A percentile compares a stretch with the other conserved stretches of the same genome.
These are phyloP conservation scores for Cyprinella venusta DNA, from an alignment of 2,797 vertebrate genomes.

Conservation along the genomic window DNA sequence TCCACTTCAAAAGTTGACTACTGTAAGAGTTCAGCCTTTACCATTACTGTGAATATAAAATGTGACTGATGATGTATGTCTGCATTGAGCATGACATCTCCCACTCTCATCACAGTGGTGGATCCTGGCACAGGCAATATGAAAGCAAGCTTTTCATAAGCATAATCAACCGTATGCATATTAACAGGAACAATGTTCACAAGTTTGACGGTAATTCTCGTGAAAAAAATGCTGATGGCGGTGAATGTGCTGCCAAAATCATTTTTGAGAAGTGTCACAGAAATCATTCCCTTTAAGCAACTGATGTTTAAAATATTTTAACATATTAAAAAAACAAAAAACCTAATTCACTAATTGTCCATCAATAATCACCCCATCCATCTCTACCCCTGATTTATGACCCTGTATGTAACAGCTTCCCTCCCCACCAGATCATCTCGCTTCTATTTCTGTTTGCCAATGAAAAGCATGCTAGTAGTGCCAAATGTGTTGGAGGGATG, in stretches of 20 bases:
- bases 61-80: neutral
- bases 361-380: neutral
- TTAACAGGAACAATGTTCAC: neutral
- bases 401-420: neutral
- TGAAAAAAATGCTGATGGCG: neutral
- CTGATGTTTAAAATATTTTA: slow-evolving; percentile 1
- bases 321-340: neutral
- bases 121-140: neutral
- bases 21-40: neutral
- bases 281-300: neutral
- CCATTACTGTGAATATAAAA: neutral
- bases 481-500: slow-evolving; percentile 15
- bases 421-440: neutral
- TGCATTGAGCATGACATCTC: neutral
- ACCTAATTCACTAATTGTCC: neutral
- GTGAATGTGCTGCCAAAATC: neutral
- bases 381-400: neutral
- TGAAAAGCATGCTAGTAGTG: neutral
- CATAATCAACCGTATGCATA: neutral
- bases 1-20: too few relatives aligned
- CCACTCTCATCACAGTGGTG: neutral
- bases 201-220: neutral
- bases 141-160: neutral
- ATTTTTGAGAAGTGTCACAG: neutral
- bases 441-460: slow-evolving; percentile 3